Base-by-base conservation (phyloP, 1,140 invertebrate species). In the Macrosteles quadrilineatus region DNA sequence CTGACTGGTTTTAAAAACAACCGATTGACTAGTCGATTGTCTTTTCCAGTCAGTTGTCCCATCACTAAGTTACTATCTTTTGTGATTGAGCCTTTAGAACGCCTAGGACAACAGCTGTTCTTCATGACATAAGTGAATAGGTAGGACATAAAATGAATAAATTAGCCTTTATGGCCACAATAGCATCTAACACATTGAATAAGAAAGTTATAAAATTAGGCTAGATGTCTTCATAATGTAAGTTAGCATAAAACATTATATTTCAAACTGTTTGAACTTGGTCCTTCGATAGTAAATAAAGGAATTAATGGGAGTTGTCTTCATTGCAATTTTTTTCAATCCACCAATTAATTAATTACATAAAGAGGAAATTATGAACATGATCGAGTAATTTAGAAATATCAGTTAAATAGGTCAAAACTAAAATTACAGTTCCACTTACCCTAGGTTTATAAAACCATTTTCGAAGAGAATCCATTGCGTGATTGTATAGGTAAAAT, bases 391-490 rank as follows among this genome's bases (percentile, higher is more conserved):
- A 50, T 4, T 19, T 3, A 4, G 21, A 50, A 50, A 50, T 50
- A 19, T 50, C 47, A 50, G n/a, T 11, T 50, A 59, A 59, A 3
- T 59, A 59, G 55, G 55, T 59, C 55, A 59, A 59, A 27, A 6
- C 17, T 59, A 21, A 6, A 59, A 36, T 36, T 36, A 14, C 63
- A 45, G 32, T 47, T 78, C 76, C 76, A 83, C 83, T 84, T 85
- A 94, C 93, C 90, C 94, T 94, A 76, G 93, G 93, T 84, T 90
- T 93, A 83, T 93, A 94, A 79, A 95, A 90, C 92, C 92, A 95
- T 85, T 92, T 94, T 84, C 93, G 85, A 76, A 95, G 85, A 74
- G 92, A 94, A 84, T 94, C 91, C 93, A 95, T 94, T 75, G 80
- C 80, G 14, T 64, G 23, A 40, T 32, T 32, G 23, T 66, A 65